These are phyloP conservation scores for Thaumetopoea pityocampa DNA, from an alignment of 1,140 invertebrate species.

Conservation along the genomic window DNA sequence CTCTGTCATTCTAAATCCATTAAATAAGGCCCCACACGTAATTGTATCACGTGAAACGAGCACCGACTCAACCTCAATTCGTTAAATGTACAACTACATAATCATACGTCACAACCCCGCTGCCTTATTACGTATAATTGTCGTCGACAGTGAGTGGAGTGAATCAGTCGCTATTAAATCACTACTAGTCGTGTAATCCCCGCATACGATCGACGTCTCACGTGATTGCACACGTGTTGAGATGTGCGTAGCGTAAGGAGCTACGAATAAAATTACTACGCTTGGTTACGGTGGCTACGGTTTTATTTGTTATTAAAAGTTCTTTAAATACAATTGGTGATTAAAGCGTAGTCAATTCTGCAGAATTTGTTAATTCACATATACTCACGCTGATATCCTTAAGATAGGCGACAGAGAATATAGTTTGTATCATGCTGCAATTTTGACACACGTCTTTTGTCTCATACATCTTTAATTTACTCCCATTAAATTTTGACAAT, in stretches of 20 bases:
- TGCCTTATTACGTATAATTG: conserved; percentile 34
- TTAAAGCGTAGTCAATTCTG: no score
- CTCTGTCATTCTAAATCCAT: no score
- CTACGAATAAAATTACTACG: conserved; percentile 14
- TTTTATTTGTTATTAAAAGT: neutral
- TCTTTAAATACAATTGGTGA: no score
- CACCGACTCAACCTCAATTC: no score
- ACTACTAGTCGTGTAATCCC: conserved; percentile 39
- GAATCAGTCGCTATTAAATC: conserved; percentile 55
- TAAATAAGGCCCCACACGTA: neutral
- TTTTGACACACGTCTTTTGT: no score
- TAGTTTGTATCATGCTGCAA: no score
- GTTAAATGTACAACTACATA: conserved; percentile 8
- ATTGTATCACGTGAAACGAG: neutral
- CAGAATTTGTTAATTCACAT: no score
- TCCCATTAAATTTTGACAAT: no score
- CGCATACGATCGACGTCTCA: conserved; percentile 22
- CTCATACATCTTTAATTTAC: no score
- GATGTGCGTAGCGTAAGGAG: conserved; percentile 15
- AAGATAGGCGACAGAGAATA: no score
- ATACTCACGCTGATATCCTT: no score
- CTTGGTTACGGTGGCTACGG: neutral
- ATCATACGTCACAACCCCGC: conserved; percentile 22
- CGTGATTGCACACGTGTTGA: conserved; percentile 28
- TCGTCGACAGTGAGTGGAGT: conserved; percentile 26